Conservation (phyloP, 2,888 invertebrate species). For the Scaptomyza parva region DNA sequence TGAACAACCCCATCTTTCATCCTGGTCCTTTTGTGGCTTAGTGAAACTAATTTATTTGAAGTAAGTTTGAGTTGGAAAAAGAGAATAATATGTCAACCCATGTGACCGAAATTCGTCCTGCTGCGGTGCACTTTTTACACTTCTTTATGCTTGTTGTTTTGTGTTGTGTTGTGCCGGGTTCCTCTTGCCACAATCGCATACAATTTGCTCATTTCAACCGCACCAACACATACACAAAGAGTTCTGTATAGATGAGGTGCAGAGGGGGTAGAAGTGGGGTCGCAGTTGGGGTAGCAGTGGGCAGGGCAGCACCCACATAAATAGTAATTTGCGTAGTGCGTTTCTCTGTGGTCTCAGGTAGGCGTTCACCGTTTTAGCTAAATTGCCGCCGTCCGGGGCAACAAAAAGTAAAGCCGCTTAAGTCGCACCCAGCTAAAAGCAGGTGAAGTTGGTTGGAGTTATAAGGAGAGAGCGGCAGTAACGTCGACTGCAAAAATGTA, state of each 20-base stretch:
- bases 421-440: slow-evolving; percentile 60
- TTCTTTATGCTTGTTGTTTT: slow-evolving; percentile 14
- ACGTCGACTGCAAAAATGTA: slow-evolving; percentile 64
- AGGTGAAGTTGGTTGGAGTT: neutral
- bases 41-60: slow-evolving; percentile 77
- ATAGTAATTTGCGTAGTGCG: slow-evolving; percentile 79
- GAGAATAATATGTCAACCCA: slow-evolving; percentile 57
- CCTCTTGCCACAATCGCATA: slow-evolving; percentile 72
- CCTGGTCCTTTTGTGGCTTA: slow-evolving; percentile 62
- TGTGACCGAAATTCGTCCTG: slow-evolving; percentile 70
- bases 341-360: slow-evolving; percentile 68
- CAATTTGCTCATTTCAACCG: slow-evolving; percentile 79
- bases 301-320: slow-evolving; percentile 68
- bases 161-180: no score
- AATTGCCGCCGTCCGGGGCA: slow-evolving; percentile 73
- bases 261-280: neutral
- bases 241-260: slow-evolving; percentile 1
- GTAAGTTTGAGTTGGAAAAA: slow-evolving; percentile 60
- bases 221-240: slow-evolving; percentile 54
- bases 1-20: slow-evolving; percentile 5
- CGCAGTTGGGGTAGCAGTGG: neutral
- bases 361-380: slow-evolving; percentile 78
- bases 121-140: slow-evolving; percentile 35
- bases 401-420: slow-evolving; percentile 73
- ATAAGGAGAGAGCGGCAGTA: neutral